Percentiles rank a stretch among this genome's conserved stretches.
Conservation (phyloP, 2,888 invertebrate genomes). For the Adelphocoris suturalis region DNA sequence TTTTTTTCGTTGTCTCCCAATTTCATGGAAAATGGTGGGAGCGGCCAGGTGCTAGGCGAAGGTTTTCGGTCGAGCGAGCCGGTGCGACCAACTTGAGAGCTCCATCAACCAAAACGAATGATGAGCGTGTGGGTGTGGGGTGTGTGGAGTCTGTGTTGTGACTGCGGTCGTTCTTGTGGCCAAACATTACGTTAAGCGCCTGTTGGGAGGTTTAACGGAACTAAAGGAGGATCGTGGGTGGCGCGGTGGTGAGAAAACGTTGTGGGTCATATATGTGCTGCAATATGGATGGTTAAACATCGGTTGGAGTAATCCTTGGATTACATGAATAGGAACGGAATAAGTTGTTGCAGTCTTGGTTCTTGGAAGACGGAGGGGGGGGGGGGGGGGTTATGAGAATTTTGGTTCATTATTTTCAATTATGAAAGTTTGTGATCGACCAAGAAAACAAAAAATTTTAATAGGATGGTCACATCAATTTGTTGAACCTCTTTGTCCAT, state of each 20-base stretch:
- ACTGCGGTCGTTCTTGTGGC: constrained; percentile 12
- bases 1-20: neutral
- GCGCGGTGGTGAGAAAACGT: neutral
- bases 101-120: constrained; percentile 57
- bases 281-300: too few species aligned
- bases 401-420: too few species aligned
- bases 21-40: constrained; percentile 43
- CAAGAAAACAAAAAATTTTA: too few species aligned
- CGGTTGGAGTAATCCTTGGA: too few species aligned
- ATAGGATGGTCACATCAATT: too few species aligned
- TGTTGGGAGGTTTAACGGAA: neutral
- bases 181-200: constrained; percentile 16
- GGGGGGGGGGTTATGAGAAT: too few species aligned
- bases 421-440: too few species aligned
- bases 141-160: constrained; percentile 17
- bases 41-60: constrained; percentile 54
- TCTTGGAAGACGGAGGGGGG: too few species aligned
- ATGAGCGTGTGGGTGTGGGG: neutral
- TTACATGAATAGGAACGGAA: too few species aligned
- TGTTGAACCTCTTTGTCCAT: too few species aligned
- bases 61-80: constrained; percentile 43
- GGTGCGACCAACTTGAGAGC: constrained; percentile 46
- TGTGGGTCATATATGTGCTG: too few species aligned
- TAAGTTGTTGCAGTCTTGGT: too few species aligned
- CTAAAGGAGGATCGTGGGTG: neutral